Evolutionary conservation across 1,140 invertebrate species (phyloP).

Genomic region (Drosophila tristis): DNA sequence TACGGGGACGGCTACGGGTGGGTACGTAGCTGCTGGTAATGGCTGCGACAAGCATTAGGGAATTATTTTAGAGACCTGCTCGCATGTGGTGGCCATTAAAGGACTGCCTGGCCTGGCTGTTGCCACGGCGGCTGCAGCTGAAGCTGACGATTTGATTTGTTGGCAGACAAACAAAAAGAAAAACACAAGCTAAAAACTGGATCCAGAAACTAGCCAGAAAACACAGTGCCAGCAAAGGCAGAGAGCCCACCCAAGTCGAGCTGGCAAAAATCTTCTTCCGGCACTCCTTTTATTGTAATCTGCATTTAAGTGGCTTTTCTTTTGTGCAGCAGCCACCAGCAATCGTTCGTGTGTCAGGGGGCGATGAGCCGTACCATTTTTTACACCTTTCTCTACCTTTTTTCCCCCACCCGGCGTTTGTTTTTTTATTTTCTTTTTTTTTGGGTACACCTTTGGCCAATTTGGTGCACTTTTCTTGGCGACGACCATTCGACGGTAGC

Average conservation of each 20-base stretch:
- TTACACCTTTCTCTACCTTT: constrained; percentile 10
- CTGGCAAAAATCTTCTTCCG: constrained; percentile 49
- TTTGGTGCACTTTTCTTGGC: constrained; percentile 73
- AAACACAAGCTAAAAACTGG: background rate
- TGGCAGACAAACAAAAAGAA: constrained; percentile 30
- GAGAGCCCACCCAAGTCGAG: constrained; percentile 56
- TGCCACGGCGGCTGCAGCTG: constrained; percentile 29
- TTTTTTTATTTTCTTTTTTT: constrained; percentile 5
- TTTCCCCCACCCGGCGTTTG: background rate
- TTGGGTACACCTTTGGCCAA: constrained; percentile 63
- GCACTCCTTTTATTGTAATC: constrained; percentile 71
- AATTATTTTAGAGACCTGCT: constrained; percentile 52
- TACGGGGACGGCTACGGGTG: too few species aligned
- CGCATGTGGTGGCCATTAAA: constrained; percentile 69
- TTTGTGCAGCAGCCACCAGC: constrained; percentile 38
- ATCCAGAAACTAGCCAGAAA: background rate
- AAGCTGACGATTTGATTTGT: constrained; percentile 65
- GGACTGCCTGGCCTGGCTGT: constrained; percentile 11
- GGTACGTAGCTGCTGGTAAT: constrained; percentile 44
- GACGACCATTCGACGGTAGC: constrained; percentile 63
- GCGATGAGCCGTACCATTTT: background rate
- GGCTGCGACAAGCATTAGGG: constrained; percentile 61
- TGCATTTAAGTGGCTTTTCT: constrained; percentile 80
- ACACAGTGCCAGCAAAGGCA: constrained; percentile 10
- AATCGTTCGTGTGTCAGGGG: too few species aligned